Base-by-base conservation (phyloP, 2,888 invertebrate genomes). In the Phaonia tiefii region DNA sequence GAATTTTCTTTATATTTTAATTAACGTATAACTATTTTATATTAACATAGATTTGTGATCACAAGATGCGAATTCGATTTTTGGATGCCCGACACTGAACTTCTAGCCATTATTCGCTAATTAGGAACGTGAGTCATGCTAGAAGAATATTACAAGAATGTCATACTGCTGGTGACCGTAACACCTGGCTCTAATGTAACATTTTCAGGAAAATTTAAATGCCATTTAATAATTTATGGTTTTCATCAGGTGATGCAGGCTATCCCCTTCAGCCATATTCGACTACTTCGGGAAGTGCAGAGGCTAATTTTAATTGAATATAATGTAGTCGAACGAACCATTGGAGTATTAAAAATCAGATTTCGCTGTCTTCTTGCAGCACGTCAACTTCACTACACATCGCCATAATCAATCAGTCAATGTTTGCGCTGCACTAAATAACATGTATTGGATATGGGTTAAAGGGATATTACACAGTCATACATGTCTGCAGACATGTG, bases 321-420 rank as follows among this genome's bases (percentile, higher is more conserved):
- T 72, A 75, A 76, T 44, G 60, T 80, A 17, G 22, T 77, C 0
- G 80, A 74, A 51, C 39, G 80, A 26, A 70, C 66, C 1, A 76
- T 73, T 37, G 76, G 70, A 42, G 65, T 76, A 1, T 22, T 77
- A 1, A 80, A 77, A 56, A 74, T 58, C 17, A 44, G 74, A 11
- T 77, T 73, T 26, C 54, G 80, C 25, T 75, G 60, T 20, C 60
- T 79, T n/a, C 56, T 56, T 26, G 56, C 5, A 5, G 60, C 60
- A 60, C 46, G 65, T 25, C 65, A 44, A 65, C 44, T 65, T 65
- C 46, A 44, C 25, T 44, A 66, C 15, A 15, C 13, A 15, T 26
- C 25, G 20, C 8, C 13, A 31, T 31, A 49, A n/a, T 15, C 65
- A 42, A 44, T 15, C n/a, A 58, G 31, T 31, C 25, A 58, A 37